Conservation (phyloP, 2,113 vertebrate species). For the Athene noctua region DNA sequence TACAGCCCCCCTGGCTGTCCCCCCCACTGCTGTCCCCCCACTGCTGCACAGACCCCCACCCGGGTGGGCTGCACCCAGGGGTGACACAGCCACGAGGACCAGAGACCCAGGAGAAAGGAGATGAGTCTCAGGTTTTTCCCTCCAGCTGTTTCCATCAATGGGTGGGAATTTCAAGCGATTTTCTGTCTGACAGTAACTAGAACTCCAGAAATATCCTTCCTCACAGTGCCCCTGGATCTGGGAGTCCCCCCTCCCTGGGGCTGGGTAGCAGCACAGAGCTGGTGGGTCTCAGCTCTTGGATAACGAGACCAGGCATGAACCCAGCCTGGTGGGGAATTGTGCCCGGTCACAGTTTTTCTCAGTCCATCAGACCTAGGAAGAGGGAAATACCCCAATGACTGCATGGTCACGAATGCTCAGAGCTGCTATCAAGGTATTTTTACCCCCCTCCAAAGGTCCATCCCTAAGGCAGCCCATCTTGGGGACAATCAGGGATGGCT, state of each 20-base stretch:
- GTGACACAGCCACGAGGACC: neutral
- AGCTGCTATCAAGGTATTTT: rapidly evolving
- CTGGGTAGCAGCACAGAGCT: neutral
- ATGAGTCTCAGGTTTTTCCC: neutral
- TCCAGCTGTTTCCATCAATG: neutral
- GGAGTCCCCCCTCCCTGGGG: rapidly evolving
- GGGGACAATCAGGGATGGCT: neutral
- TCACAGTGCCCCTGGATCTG: rapidly evolving
- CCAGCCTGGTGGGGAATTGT: rapidly evolving
- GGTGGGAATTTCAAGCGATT: neutral
- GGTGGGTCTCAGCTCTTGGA: neutral
- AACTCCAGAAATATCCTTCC: too few relatives aligned
- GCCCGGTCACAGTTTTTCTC: neutral
- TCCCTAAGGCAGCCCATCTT: neutral
- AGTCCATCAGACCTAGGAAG: rapidly evolving
- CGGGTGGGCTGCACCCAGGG: neutral
- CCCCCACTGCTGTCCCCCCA: neutral
- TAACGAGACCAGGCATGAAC: rapidly evolving
- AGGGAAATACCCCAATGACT: neutral
- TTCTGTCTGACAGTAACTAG: rapidly evolving
- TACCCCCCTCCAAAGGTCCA: neutral
- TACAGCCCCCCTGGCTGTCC: too few relatives aligned
- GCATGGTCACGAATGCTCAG: neutral
- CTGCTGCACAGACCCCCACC: neutral
- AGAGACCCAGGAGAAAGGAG: neutral